Base-by-base conservation (phyloP, 2,113 vertebrate genomes). In the Syngnathoides biaculeatus region DNA sequence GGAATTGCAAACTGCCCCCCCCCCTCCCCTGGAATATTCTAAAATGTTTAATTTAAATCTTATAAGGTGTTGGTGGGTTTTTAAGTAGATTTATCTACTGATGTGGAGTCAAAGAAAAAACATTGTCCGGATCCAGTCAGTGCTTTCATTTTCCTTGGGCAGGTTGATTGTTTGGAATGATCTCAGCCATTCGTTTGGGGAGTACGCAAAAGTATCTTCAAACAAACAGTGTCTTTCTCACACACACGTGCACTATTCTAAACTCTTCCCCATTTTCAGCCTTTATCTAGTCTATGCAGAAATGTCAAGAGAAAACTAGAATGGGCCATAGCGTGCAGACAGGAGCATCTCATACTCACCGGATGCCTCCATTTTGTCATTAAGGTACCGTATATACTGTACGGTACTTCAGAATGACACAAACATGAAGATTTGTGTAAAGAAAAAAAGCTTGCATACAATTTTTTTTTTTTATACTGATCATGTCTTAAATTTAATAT, bases 151-250 rank as follows among this genome's bases (percentile, higher is more conserved):
- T 79, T 74, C 76, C 47, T 22, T 9, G n/a, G 69, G 67, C 71
- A 73, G 78, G 69, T 69, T 65, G 74, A 71, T 74, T 85, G 83
- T 84, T 86, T 88, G 74, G 80, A 76, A 40, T 82, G 80, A 67
- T 65, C 59, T 71, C 61, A 26, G 63, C 40, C 60, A 17, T 52
- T 73, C 58, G 79, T 84, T 84, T 84, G 73, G 70, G 79, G 78
- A 84, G 78, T 69, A 84, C 74, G 79, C 86, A 85, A 59, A 85
- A 71, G 67, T 77, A 69, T 58, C 67, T 66, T 13, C 74, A 77
- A 82, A 79, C 76, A 84, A 88, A 84, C 80, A 83, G 4, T 53
- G 57, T 65, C 65, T 64, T 67, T 53, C 66, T 68, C 67, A 68
- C 69, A 65, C 35, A 59, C 72, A 38, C 60, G 67, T 71, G 67